Evolutionary conservation across 2,797 vertebrate genomes (phyloP), one percentile per base, ranked within the genome.

Genomic region (Chloroceryle amazona): DNA sequence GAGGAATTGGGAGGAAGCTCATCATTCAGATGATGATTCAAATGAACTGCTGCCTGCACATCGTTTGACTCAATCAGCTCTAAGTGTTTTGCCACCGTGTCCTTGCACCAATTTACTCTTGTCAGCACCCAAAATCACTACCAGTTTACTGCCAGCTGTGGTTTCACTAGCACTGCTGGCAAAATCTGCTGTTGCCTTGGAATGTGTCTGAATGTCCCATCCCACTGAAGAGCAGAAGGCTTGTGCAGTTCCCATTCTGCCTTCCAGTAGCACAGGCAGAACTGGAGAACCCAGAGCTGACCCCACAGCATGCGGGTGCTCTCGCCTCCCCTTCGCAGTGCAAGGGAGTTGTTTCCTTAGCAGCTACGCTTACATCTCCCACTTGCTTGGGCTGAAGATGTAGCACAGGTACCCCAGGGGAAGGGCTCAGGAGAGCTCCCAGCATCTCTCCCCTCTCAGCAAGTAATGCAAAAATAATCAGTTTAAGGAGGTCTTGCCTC

Each of bases 281-380:
- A 54, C 0, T 5, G 23, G 35, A 23, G 31, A 61, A 19, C 8
- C 11, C 51, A 2, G n/a, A 12, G 17, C 2, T 21, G 3, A 35
- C 13, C 37, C 25, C 46, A 13, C 10, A 2, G 11, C 41, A 7
- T 4, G 1, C 0, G 4, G 22, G 29, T 28, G 31, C 26, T 1
- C 31, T 61, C 4, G 1, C 11, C 37, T 54, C 26, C 55, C 18
- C 52, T 39, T 57, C 12, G 39, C 17, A 19, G 11, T 4, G 20
- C 57, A 28, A 33, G 3, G 6, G 25, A 57, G 22, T 22, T 35
- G 11, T n/a, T n/a, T 88, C 71, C 41, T 31, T 16, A 29, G 61
- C 46, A 67, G 39, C 54, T 47, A 0, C 25, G 42, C 39, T 31
- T 23, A 6, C 51, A 23, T 17, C 51, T 75, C 39, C 31, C 35